Base-by-base conservation (phyloP, 2,113 vertebrate genomes). In the Apteryx mantelli region DNA sequence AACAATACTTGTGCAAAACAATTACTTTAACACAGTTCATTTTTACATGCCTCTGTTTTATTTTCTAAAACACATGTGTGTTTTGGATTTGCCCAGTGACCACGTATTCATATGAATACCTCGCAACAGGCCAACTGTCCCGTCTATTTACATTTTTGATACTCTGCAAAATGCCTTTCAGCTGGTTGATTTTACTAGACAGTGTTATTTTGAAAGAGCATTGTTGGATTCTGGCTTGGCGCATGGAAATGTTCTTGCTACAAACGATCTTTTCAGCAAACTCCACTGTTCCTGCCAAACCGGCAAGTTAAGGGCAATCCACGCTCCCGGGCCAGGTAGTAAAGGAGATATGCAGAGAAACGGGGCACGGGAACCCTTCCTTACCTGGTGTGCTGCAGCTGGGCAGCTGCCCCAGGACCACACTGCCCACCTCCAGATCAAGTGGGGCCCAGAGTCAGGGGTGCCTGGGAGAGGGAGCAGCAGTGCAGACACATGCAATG, bases 91-190 rank as follows among this genome's bases (percentile, higher is more conserved):
- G 30, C 63, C 34, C 9, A 1, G 20, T 82, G 81, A 79, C 75
- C 83, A 53, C 25, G 25, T 78, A 88, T 60, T 71, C 22, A 30
- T 65, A 42, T 5, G 5, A 91, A 89, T 50, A 20, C 34, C 34
- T 30, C 69, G 56, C 65, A 87, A 69, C 32, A 1, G 12, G 25
- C 83, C 80, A 93, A 85, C 7, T 69, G 81, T 85, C 89, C 84
- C 7, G 60, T 92, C 26, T 95, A 73, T 92, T 95, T 92, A 93
- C 91, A 80, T 92, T 80, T 93, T 61, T 70, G 63, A 87, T 89
- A 63, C 84, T 74, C 74, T 80, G 53, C 26, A 80, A 96, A 96
- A 93, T 44, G 69, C 34, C 74, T 89, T 94, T 95, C 94, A 95
- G 52, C 81, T 89, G 86, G 70, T 69, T 95, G 84, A 73, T 92